Evolutionary conservation across 2,888 invertebrate genomes (phyloP).

Genomic region (Malacosoma neustria): DNA sequence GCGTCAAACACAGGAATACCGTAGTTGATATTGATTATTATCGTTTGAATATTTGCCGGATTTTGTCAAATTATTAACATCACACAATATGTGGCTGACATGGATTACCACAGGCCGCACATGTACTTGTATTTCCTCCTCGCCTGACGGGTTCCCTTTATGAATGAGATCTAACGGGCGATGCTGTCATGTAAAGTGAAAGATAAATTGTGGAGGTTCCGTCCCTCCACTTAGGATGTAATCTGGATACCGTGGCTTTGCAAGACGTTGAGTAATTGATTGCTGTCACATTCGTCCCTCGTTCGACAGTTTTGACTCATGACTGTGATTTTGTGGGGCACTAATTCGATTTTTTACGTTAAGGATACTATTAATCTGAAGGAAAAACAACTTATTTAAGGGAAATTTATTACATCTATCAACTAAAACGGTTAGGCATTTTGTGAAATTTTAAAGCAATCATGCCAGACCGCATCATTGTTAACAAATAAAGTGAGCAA

Average conservation of each 20-base stretch:
- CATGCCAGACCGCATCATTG: no score
- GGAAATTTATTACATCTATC: no score
- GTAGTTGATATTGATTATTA: no score
- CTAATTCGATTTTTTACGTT: conserved; percentile 3
- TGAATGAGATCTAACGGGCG: neutral
- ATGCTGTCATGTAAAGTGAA: conserved; percentile 8
- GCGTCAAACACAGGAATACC: no score
- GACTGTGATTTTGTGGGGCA: conserved; percentile 8
- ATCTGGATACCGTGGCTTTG: conserved; percentile 10
- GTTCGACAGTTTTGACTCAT: conserved; percentile 7
- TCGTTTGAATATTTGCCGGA: no score
- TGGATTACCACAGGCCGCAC: neutral
- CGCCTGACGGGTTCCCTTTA: neutral
- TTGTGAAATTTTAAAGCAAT: no score
- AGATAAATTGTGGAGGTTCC: conserved; percentile 4
- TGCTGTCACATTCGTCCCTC: conserved; percentile 9
- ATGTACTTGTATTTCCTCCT: neutral
- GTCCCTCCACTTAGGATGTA: conserved; percentile 9
- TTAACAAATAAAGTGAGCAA: no score
- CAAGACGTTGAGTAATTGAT: conserved; percentile 21
- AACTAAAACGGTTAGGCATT: no score
- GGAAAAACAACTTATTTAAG: no score
- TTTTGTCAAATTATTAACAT: no score
- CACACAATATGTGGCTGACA: no score
- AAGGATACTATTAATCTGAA: neutral